Conservation (phyloP, 2,888 invertebrate species). For the Tinea semifulvella region DNA sequence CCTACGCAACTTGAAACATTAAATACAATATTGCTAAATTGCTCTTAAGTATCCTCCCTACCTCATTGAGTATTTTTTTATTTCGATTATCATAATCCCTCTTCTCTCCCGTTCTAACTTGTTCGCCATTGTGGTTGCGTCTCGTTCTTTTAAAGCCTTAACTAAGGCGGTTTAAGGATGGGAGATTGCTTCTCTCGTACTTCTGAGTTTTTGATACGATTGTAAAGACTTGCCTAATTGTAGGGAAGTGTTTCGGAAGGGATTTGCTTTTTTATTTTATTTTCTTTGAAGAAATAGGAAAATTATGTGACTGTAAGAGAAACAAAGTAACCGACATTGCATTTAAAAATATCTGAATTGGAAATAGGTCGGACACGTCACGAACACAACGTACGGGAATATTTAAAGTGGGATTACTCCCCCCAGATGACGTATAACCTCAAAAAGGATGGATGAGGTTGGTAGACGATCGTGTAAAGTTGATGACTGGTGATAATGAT, state of each 20-base stretch:
- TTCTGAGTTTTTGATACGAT: slow-evolving; percentile 29
- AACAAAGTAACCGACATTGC: too few relatives aligned
- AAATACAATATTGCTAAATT: slow-evolving; percentile 65
- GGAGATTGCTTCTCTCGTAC: slow-evolving; percentile 32
- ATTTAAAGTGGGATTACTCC: too few relatives aligned
- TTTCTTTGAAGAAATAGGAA: not conserved
- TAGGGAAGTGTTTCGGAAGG: slow-evolving; percentile 22
- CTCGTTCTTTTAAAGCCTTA: slow-evolving; percentile 33
- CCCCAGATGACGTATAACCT: too few relatives aligned
- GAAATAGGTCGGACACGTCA: too few relatives aligned
- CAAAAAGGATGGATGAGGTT: too few relatives aligned
- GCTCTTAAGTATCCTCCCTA: slow-evolving; percentile 55
- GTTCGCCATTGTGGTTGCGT: slow-evolving; percentile 19
- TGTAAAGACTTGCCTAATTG: slow-evolving; percentile 44
- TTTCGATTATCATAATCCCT: slow-evolving; percentile 59
- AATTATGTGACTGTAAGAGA: too few relatives aligned
- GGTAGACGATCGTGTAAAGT: too few relatives aligned
- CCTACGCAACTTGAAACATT: slow-evolving; percentile 34
- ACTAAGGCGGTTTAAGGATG: slow-evolving; percentile 35
- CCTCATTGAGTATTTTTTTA: slow-evolving; percentile 56
- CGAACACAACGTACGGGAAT: too few relatives aligned
- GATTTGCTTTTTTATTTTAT: slow-evolving; percentile 6
- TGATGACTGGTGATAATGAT: too few relatives aligned
- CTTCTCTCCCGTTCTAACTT: slow-evolving; percentile 31
- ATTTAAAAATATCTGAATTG: too few relatives aligned